Evolutionary conservation across 2,113 vertebrate species (phyloP).

Genomic region (Thymallus thymallus): DNA sequence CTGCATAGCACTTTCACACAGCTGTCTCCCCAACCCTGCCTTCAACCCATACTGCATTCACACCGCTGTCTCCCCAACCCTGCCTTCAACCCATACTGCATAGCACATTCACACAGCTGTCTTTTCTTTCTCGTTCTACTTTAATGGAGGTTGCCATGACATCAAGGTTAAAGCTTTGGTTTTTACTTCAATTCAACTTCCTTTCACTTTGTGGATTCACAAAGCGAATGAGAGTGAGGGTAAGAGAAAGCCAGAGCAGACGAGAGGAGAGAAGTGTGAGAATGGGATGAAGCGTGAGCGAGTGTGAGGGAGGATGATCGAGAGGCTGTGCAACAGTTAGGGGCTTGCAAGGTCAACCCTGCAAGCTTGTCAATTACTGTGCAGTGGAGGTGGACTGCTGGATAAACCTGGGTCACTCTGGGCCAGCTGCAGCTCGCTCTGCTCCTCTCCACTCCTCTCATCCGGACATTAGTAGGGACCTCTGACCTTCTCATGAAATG

Average conservation of each 20-base stretch:
- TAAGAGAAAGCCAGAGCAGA: not conserved
- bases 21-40: not conserved
- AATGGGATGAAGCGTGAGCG: not conserved
- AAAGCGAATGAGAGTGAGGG: not conserved
- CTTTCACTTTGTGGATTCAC: too few relatives aligned
- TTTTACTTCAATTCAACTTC: constrained; percentile 31
- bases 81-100: too few relatives aligned
- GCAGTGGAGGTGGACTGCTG: not conserved
- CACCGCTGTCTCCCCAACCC: not conserved
- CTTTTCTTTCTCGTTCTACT: not conserved
- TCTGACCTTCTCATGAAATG: too few relatives aligned
- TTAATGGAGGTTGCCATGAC: not conserved
- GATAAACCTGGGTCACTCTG: not conserved
- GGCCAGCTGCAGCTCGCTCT: not conserved
- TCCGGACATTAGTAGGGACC: not conserved
- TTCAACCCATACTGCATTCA: not conserved
- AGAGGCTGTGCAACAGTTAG: not conserved
- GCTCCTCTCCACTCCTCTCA: too few relatives aligned
- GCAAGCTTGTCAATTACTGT: not conserved
- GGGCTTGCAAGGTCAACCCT: not conserved
- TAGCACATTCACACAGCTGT: not conserved
- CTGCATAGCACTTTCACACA: not conserved
- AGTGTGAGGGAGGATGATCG: not conserved
- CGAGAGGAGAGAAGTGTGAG: too few relatives aligned
- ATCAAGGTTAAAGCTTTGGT: constrained; percentile 9